phyloP scores from a whole-genome alignment of 2,113 vertebrate species.

The Neolamprologus sp. region DNA sequence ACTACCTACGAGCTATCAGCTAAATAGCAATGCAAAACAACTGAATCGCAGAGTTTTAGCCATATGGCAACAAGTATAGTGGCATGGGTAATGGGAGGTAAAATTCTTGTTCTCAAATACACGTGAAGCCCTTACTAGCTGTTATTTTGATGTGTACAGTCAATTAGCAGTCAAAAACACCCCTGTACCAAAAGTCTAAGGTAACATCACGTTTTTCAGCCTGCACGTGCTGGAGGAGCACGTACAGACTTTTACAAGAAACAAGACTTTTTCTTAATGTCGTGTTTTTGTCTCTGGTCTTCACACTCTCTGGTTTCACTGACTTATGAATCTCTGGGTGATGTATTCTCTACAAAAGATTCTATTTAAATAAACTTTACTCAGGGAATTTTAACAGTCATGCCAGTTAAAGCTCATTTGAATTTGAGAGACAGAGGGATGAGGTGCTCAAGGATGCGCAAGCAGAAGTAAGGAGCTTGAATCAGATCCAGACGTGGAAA shows the following conservation, averaged over 20 bases:
- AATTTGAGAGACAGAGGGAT: not conserved
- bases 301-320: not conserved
- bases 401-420: constrained; percentile 1
- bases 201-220: not conserved
- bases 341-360: not conserved
- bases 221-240: not conserved
- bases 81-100: not conserved
- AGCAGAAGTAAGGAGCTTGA: constrained; percentile 5
- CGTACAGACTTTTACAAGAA: too few relatives aligned
- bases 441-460: not conserved
- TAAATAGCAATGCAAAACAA: not conserved
- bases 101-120: not conserved
- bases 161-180: not conserved
- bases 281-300: not conserved
- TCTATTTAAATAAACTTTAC: not conserved
- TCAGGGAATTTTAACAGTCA: not conserved
- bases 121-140: not conserved
- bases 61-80: not conserved
- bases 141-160: not conserved
- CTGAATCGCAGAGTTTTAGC: not conserved
- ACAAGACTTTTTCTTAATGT: not conserved
- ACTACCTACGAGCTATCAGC: not conserved
- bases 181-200: not conserved
- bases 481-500: constrained; percentile 17
- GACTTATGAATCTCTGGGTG: not conserved